Conservation (phyloP, 2,113 vertebrate genomes). For the Rhegmatorhina hoffmannsi region DNA sequence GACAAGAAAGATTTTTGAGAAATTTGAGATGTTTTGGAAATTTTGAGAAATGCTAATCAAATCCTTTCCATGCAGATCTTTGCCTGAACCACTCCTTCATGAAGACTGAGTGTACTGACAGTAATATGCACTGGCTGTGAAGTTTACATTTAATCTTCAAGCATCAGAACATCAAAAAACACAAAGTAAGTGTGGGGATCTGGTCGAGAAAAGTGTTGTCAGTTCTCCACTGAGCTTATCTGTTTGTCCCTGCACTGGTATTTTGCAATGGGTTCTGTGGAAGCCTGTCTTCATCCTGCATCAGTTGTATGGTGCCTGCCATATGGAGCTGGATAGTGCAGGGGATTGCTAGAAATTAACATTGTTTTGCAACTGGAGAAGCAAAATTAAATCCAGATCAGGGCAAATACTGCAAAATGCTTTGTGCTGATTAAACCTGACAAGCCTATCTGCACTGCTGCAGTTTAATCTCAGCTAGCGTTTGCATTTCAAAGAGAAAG, state of each 20-base stretch:
- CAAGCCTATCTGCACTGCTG: background rate
- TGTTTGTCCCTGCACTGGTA: background rate
- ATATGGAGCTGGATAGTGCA: background rate
- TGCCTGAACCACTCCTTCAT: background rate
- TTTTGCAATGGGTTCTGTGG: background rate
- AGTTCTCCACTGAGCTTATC: background rate
- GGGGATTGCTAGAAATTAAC: background rate
- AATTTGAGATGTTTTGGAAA: background rate
- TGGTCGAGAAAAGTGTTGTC: background rate
- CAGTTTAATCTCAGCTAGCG: constrained; percentile 22
- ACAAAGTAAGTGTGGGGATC: background rate
- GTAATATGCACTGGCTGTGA: background rate
- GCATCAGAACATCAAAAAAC: background rate
- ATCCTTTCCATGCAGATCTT: background rate
- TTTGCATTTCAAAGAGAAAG: constrained; percentile 53
- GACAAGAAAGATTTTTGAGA: background rate
- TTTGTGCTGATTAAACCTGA: background rate
- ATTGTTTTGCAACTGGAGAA: background rate
- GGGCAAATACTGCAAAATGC: background rate
- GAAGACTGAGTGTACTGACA: background rate
- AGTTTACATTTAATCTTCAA: background rate
- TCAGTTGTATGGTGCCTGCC: background rate
- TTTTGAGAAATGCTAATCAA: background rate
- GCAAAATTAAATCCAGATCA: background rate
- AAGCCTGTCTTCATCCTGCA: background rate